Percentiles rank a stretch among this genome's conserved stretches.
These are phyloP conservation scores for Phrynocephalus versicolor DNA, from an alignment of 2,113 vertebrate genomes.

Conservation along the genomic window DNA sequence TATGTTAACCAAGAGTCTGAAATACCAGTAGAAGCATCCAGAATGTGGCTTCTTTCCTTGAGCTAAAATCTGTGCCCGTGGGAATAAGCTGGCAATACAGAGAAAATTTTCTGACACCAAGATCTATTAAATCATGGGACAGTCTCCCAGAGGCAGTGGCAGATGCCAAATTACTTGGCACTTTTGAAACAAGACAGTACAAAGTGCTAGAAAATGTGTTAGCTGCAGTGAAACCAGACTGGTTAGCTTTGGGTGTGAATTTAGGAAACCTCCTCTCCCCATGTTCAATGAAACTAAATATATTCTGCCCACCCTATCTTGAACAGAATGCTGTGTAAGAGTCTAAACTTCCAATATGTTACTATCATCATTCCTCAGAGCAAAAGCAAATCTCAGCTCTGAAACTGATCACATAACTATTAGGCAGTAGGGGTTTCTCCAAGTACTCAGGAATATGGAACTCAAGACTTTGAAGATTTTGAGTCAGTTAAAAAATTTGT, in stretches of 20 bases:
- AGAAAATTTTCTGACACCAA: conserved; percentile 65
- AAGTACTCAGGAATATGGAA: background rate
- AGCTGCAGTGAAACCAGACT: conserved; percentile 10
- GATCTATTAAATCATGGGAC: conserved; percentile 67
- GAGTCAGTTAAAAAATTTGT: background rate
- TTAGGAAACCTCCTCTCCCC: background rate
- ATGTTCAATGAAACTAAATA: background rate
- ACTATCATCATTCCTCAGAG: background rate
- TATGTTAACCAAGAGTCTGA: conserved; percentile 69
- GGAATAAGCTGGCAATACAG: conserved; percentile 58
- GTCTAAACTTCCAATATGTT: background rate
- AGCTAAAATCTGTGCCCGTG: conserved; percentile 68
- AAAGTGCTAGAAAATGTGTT: conserved; percentile 32
- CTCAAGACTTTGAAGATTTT: background rate
- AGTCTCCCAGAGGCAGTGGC: conserved; percentile 56
- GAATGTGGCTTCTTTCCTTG: conserved; percentile 66
- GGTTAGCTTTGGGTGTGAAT: background rate
- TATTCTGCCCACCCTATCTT: background rate
- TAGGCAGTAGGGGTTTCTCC: background rate
- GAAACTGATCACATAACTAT: background rate
- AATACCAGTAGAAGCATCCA: conserved; percentile 66
- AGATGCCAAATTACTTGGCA: conserved; percentile 61
- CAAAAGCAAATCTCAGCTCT: background rate
- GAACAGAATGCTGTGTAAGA: background rate
- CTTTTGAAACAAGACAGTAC: conserved; percentile 45